These are phyloP conservation scores for Elaeidobius kamerunicus DNA, from an alignment of 2,888 invertebrate genomes.

Conservation along the genomic window DNA sequence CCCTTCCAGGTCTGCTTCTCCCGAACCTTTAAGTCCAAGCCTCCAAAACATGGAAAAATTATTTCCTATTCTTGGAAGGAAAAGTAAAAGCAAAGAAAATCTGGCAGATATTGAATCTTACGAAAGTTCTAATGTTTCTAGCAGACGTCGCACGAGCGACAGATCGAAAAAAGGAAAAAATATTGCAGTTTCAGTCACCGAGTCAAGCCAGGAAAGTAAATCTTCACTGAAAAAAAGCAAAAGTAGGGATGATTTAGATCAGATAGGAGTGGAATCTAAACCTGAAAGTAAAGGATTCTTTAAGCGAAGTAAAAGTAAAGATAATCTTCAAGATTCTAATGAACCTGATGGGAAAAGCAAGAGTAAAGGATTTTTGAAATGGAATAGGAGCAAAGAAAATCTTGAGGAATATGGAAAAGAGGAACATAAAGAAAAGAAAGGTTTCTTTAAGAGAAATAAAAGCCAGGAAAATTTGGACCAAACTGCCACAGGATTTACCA, in stretches of 20 bases:
- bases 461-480: constrained; percentile 12
- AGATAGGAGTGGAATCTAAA: background rate
- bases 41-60: constrained; percentile 30
- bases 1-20: background rate
- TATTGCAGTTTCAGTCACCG: background rate
- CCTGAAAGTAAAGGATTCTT: constrained; percentile 2
- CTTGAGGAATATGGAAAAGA: background rate
- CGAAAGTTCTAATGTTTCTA: constrained; percentile 1
- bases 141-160: constrained; percentile 1
- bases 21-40: constrained; percentile 1
- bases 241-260: constrained; percentile 8
- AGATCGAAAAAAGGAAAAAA: constrained; percentile 2
- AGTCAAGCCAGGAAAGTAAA: background rate
- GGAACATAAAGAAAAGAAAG: background rate
- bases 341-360: background rate
- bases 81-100: constrained; percentile 22
- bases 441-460: constrained; percentile 7
- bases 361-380: constrained; percentile 11
- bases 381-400: constrained; percentile 18
- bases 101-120: constrained; percentile 2
- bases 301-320: constrained; percentile 15
- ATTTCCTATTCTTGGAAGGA: constrained; percentile 24
- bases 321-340: constrained; percentile 1
- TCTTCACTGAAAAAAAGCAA: background rate
- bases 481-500: background rate